Conservation (phyloP, 2,113 vertebrate genomes). For the Ptyas mucosa region DNA sequence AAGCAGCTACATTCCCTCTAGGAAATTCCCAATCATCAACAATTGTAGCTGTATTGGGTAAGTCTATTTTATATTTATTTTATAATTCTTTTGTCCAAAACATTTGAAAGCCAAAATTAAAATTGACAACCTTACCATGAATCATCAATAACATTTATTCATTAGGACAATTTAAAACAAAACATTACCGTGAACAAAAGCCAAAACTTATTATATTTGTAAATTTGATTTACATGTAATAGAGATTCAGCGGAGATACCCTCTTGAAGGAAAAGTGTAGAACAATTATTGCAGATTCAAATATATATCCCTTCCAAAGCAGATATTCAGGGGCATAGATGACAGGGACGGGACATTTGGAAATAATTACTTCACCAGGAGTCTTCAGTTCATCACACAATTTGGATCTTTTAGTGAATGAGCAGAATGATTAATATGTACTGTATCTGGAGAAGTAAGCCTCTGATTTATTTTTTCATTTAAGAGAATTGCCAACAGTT, state of each 20-base stretch:
- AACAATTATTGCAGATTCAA: neutral
- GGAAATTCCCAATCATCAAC: conserved; percentile 88
- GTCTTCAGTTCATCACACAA: neutral
- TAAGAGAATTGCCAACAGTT: neutral
- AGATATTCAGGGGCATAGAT: neutral
- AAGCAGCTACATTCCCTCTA: conserved; percentile 91
- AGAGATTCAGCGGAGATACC: neutral
- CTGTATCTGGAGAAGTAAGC: neutral
- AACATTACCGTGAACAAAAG: neutral
- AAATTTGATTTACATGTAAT: neutral
- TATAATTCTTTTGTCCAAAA: neutral
- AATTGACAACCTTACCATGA: neutral
- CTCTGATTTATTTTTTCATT: neutral
- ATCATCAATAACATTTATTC: neutral
- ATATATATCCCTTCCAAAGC: neutral
- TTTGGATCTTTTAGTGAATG: neutral
- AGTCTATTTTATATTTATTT: conserved; percentile 52
- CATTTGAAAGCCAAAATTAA: neutral
- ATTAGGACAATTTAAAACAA: neutral
- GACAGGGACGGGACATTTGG: too few relatives aligned
- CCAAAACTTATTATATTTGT: neutral
- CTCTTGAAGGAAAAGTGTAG: neutral
- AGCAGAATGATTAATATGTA: neutral
- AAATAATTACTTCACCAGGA: neutral
- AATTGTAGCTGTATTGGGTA: conserved; percentile 86